A percentile compares a stretch with the other conserved stretches of the same genome.
These are phyloP conservation scores for Sinelater perroti DNA, from an alignment of 2,888 invertebrate genomes.

Conservation along the genomic window DNA sequence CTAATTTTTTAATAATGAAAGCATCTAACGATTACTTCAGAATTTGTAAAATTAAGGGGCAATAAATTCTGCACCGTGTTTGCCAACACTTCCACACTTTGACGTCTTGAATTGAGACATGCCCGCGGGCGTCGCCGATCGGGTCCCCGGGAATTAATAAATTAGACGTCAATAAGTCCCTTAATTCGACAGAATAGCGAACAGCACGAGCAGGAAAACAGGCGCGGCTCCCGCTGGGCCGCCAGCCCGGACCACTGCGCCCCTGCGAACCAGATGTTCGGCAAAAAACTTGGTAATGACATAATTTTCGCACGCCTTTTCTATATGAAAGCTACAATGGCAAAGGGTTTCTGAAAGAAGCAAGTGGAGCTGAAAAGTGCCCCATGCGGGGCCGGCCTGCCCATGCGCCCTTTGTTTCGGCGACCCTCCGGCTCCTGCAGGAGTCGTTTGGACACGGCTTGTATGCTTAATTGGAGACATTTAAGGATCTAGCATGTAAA, in stretches of 20 bases:
- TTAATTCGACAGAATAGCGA: slow-evolving; percentile 36
- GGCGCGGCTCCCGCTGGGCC: slow-evolving; percentile 46
- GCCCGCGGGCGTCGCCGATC: too few relatives aligned
- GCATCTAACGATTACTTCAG: too few relatives aligned
- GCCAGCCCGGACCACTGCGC: slow-evolving; percentile 31
- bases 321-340: slow-evolving; percentile 52
- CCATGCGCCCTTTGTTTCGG: slow-evolving; percentile 41
- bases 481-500: too few relatives aligned
- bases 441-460: slow-evolving; percentile 5
- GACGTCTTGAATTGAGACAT: too few relatives aligned
- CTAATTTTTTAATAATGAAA: too few relatives aligned
- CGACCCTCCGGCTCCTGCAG: slow-evolving; percentile 14
- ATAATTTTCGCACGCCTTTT: slow-evolving; percentile 57
- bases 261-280: slow-evolving; percentile 47
- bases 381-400: slow-evolving; percentile 46
- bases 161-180: slow-evolving; percentile 37
- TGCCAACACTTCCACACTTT: too few relatives aligned
- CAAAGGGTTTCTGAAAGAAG: slow-evolving; percentile 46
- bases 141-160: slow-evolving; percentile 22
- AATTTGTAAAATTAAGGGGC: too few relatives aligned
- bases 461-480: too few relatives aligned
- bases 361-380: slow-evolving; percentile 50
- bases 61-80: too few relatives aligned
- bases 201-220: slow-evolving; percentile 38
- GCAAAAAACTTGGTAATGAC: slow-evolving; percentile 52